Evolutionary conservation across 2,888 invertebrate genomes (phyloP).

Genomic region (Spatulosminthurus flaviceps): DNA sequence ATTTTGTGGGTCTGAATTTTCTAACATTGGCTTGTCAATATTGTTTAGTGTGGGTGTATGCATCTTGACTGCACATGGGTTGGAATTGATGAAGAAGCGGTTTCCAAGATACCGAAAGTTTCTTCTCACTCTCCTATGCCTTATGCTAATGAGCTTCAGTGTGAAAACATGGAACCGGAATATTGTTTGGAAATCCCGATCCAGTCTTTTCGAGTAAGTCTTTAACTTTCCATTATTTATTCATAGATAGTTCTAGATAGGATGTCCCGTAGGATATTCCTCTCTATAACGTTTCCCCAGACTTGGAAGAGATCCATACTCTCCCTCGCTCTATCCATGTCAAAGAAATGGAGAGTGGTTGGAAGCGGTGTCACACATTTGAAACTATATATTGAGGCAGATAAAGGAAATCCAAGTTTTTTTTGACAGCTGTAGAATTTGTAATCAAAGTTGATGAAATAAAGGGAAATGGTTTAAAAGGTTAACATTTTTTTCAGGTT

Average conservation of each 20-base stretch:
- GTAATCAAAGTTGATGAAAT: too few relatives aligned
- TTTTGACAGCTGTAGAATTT: too few relatives aligned
- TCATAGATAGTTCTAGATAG: conserved; percentile 16
- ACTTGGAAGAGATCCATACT: too few relatives aligned
- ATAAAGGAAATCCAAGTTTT: too few relatives aligned
- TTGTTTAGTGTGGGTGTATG: conserved; percentile 59
- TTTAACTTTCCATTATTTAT: conserved; percentile 1
- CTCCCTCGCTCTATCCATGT: too few relatives aligned
- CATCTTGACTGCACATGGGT: conserved; percentile 59
- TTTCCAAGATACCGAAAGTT: conserved; percentile 41
- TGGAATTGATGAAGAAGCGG: conserved; percentile 52
- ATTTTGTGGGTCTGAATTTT: not conserved
- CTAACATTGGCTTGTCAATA: conserved; percentile 15
- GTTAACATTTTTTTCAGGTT: not conserved
- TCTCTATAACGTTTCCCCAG: too few relatives aligned
- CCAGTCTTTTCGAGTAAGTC: conserved; percentile 70
- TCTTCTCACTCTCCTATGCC: conserved; percentile 52
- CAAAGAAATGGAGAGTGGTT: too few relatives aligned
- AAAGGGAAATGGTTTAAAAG: too few relatives aligned
- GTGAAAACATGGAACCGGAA: conserved; percentile 74
- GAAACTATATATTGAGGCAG: too few relatives aligned
- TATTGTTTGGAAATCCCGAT: conserved; percentile 80
- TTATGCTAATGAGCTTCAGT: conserved; percentile 58
- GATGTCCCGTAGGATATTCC: not conserved
- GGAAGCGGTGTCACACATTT: too few relatives aligned